These are phyloP conservation scores for Petrocephalus microphthalmus DNA, from an alignment of 2,113 vertebrate species.

Conservation along the genomic window DNA sequence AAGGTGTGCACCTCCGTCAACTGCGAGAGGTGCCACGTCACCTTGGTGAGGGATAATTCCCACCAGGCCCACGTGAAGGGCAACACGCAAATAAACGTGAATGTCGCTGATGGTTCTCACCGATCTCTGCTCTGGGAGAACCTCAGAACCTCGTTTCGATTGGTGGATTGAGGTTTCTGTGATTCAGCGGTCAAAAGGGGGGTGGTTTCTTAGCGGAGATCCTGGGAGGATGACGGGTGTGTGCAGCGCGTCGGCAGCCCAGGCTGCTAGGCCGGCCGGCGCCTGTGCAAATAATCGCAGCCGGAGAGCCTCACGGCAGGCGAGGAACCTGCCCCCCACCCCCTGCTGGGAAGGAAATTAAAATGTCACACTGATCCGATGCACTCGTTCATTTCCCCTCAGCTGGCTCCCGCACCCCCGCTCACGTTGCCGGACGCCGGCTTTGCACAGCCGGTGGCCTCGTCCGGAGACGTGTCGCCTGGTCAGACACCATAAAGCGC, in stretches of 20 bases:
- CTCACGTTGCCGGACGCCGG: neutral
- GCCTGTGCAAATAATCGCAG: conserved; percentile 10
- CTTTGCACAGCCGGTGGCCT: neutral
- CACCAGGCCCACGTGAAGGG: neutral
- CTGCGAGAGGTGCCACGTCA: neutral
- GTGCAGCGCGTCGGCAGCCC: conserved; percentile 41
- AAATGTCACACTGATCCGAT: conserved; percentile 53
- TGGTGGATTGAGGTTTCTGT: neutral
- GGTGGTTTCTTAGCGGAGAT: neutral
- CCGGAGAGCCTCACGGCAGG: neutral
- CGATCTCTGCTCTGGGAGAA: neutral
- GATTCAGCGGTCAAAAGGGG: neutral
- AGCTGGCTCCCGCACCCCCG: neutral
- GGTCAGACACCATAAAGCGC: neutral
- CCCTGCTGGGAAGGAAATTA: conserved; percentile 56
- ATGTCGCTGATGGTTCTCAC: neutral
- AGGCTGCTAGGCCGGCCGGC: conserved; percentile 32
- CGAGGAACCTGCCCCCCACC: neutral
- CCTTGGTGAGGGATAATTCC: neutral
- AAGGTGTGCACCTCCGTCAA: neutral
- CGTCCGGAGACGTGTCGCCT: neutral
- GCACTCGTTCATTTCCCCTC: conserved; percentile 48
- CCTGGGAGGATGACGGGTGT: conserved; percentile 37
- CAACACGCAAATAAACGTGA: neutral
- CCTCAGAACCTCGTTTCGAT: too few relatives aligned